phyloP scores from a whole-genome alignment of 1,140 invertebrate genomes.

The Heliconius melpomene region DNA sequence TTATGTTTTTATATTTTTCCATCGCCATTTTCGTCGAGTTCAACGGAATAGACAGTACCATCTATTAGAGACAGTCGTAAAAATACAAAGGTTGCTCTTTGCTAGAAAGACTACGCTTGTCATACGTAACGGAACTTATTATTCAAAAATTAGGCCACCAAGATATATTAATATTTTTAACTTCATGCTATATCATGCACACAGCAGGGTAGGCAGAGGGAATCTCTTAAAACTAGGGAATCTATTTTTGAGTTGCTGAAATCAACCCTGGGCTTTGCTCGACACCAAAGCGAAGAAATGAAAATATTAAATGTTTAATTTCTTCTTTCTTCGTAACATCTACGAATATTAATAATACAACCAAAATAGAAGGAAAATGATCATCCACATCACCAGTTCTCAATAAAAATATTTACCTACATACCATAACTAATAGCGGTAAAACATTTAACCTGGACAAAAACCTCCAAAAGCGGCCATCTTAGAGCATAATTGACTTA shows the following conservation, averaged over 20 bases:
- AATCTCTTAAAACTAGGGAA: too few species aligned
- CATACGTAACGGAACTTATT: background rate
- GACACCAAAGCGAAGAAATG: too few species aligned
- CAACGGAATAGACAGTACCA: slow-evolving; percentile 42
- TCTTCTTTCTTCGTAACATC: too few species aligned
- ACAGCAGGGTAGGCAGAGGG: too few species aligned
- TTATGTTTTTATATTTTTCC: slow-evolving; percentile 39
- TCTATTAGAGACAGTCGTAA: slow-evolving; percentile 42
- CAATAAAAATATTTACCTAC: slow-evolving; percentile 30
- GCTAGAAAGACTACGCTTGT: background rate
- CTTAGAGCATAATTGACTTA: slow-evolving; percentile 70
- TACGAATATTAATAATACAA: background rate
- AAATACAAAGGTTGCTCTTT: slow-evolving; percentile 35
- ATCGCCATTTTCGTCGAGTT: slow-evolving; percentile 47
- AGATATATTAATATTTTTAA: background rate
- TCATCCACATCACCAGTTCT: background rate
- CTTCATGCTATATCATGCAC: too few species aligned
- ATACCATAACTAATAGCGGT: slow-evolving; percentile 65
- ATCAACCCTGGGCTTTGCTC: too few species aligned
- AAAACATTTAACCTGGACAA: slow-evolving; percentile 62
- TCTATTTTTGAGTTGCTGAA: too few species aligned
- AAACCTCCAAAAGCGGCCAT: slow-evolving; percentile 56
- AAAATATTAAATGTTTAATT: too few species aligned
- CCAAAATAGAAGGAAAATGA: slow-evolving; percentile 3
- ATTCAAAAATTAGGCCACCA: background rate